These are phyloP conservation scores for Macrophya alboannulata DNA, from an alignment of 2,888 invertebrate species.

Conservation along the genomic window DNA sequence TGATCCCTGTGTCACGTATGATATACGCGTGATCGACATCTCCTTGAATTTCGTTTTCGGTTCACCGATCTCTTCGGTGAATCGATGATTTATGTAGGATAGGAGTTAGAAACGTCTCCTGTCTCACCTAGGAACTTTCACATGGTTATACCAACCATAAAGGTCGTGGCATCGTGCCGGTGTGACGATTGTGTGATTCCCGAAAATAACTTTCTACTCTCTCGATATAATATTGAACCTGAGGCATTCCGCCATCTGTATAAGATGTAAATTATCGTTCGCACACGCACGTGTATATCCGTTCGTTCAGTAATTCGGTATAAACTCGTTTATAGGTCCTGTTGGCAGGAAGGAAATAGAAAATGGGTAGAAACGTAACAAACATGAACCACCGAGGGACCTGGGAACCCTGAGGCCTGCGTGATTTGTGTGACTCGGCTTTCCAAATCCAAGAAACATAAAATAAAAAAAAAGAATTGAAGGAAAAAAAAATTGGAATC, in stretches of 20 bases:
- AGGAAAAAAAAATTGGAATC: background rate
- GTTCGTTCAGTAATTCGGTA: background rate
- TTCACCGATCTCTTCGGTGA: background rate
- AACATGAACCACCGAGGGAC: background rate
- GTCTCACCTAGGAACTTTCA: background rate
- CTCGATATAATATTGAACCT: background rate
- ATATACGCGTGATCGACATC: background rate
- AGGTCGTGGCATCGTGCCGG: background rate
- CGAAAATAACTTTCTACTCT: slow-evolving; percentile 47
- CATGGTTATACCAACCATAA: background rate
- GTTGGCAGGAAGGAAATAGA: background rate
- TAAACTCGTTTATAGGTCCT: background rate
- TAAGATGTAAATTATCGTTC: background rate
- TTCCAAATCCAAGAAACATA: background rate
- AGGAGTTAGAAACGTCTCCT: background rate
- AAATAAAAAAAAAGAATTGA: background rate
- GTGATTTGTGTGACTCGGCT: slow-evolving; percentile 21
- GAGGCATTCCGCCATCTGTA: background rate
- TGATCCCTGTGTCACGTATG: background rate
- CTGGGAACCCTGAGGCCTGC: background rate
- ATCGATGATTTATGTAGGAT: background rate
- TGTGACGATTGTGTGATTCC: slow-evolving; percentile 38
- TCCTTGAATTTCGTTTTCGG: background rate
- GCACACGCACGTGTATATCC: background rate
- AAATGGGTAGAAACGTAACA: background rate